Conservation (phyloP, 2,797 vertebrate genomes). For the Periparus ater region DNA sequence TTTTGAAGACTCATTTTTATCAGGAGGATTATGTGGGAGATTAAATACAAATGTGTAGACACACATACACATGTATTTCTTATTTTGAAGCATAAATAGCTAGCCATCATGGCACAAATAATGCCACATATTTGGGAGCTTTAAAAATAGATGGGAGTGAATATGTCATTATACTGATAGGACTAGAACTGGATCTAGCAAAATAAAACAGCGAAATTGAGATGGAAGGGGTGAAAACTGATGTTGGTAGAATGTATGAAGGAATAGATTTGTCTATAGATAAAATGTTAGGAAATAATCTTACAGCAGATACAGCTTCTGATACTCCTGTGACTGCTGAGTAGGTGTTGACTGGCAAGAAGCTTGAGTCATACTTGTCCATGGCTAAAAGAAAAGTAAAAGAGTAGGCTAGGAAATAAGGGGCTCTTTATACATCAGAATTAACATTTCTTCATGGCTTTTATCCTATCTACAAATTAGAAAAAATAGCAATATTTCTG, state of each 20-base stretch:
- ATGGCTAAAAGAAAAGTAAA: background rate
- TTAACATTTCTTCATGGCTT: background rate
- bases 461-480: background rate
- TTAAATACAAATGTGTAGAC: background rate
- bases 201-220: background rate
- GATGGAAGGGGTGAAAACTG: background rate
- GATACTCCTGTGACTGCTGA: slow-evolving; percentile 54
- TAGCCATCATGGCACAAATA: background rate
- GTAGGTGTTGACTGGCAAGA: slow-evolving; percentile 60
- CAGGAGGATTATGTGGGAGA: background rate
- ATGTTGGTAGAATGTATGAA: background rate
- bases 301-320: slow-evolving; percentile 22
- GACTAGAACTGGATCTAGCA: background rate
- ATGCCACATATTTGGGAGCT: background rate
- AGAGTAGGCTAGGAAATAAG: slow-evolving; percentile 9
- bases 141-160: background rate
- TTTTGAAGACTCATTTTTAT: background rate
- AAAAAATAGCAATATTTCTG: background rate
- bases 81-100: background rate
- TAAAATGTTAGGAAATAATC: slow-evolving; percentile 29
- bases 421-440: background rate
- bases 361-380: slow-evolving; percentile 55
- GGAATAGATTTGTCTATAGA: background rate
- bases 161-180: background rate
- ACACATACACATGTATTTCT: rapidly evolving